These are phyloP conservation scores for Suillia variegata DNA, from an alignment of 2,888 invertebrate genomes.

Conservation along the genomic window DNA sequence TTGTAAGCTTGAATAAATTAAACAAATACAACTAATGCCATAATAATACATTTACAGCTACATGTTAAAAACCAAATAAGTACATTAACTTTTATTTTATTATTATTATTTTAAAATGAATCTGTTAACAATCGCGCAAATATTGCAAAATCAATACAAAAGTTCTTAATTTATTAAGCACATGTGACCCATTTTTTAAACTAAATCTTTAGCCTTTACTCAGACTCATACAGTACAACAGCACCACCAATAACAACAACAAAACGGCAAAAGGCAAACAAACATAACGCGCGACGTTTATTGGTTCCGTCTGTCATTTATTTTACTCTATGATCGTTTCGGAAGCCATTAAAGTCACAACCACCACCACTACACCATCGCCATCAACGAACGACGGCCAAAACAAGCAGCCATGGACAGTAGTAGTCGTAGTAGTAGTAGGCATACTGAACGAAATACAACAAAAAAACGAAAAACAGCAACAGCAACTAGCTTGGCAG, in stretches of 20 bases:
- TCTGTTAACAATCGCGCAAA: too few relatives aligned
- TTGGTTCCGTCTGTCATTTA: conserved; percentile 61
- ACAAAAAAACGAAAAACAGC: too few relatives aligned
- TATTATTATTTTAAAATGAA: too few relatives aligned
- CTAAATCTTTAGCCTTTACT: too few relatives aligned
- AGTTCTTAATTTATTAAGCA: conserved; percentile 28
- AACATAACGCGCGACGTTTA: conserved; percentile 53
- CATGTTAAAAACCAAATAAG: too few relatives aligned
- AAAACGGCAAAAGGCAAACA: too few relatives aligned
- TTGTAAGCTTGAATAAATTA: too few relatives aligned
- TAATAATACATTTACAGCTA: too few relatives aligned
- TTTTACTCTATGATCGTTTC: conserved; percentile 59
- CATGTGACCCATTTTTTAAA: conserved; percentile 14
- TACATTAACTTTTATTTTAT: too few relatives aligned
- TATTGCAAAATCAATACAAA: too few relatives aligned
- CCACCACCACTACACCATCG: conserved; percentile 38
- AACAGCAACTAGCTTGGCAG: conserved; percentile 9
- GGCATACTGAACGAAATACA: not conserved
- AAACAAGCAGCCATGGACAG: too few relatives aligned
- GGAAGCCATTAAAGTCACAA: conserved; percentile 62
- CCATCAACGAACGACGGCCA: conserved; percentile 13
- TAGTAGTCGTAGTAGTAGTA: not conserved
- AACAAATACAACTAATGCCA: too few relatives aligned
- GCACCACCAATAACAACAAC: conserved; percentile 22
- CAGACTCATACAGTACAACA: conserved; percentile 8